Conservation (phyloP, 2,888 invertebrate species). For the Tortricodes alternella region DNA sequence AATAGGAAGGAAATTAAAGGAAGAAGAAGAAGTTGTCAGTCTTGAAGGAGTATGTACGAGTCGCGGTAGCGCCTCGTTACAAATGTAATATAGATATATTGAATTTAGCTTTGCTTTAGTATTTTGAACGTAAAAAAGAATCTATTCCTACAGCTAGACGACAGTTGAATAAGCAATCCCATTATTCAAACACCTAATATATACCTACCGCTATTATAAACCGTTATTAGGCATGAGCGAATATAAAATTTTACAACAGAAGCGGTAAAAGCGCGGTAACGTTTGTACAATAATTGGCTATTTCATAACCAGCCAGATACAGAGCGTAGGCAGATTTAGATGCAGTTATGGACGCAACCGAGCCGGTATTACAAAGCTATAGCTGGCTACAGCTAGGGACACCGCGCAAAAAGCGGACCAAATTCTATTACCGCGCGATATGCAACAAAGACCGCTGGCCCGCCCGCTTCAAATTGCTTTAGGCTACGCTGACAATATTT, state of each 20-base stretch:
- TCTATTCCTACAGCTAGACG: too few relatives aligned
- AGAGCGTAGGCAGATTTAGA: slow-evolving; percentile 70
- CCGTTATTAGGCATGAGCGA: slow-evolving; percentile 28
- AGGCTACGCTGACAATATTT: slow-evolving; percentile 77
- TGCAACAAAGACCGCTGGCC: slow-evolving; percentile 80
- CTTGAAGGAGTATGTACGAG: too few relatives aligned
- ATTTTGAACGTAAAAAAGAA: too few relatives aligned
- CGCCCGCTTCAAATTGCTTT: slow-evolving; percentile 79
- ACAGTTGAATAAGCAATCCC: too few relatives aligned
- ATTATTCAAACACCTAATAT: neutral
- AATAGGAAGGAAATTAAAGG: too few relatives aligned
- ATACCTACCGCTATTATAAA: neutral
- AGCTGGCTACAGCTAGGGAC: slow-evolving; percentile 38
- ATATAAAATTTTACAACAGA: slow-evolving; percentile 32
- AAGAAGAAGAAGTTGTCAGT: too few relatives aligned
- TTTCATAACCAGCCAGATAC: slow-evolving; percentile 55
- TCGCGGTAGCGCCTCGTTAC: too few relatives aligned
- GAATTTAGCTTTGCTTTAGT: too few relatives aligned
- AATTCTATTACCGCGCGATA: slow-evolving; percentile 81
- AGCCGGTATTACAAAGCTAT: slow-evolving; percentile 70
- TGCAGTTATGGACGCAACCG: slow-evolving; percentile 78
- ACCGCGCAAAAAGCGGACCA: slow-evolving; percentile 79
- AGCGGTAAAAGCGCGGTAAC: slow-evolving; percentile 5
- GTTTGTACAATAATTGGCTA: slow-evolving; percentile 49
- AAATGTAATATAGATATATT: too few relatives aligned